Evolutionary conservation across 1,140 invertebrate genomes (phyloP), one percentile per base, ranked within the genome.

Genomic region (Pseudomyrmex sp.): DNA sequence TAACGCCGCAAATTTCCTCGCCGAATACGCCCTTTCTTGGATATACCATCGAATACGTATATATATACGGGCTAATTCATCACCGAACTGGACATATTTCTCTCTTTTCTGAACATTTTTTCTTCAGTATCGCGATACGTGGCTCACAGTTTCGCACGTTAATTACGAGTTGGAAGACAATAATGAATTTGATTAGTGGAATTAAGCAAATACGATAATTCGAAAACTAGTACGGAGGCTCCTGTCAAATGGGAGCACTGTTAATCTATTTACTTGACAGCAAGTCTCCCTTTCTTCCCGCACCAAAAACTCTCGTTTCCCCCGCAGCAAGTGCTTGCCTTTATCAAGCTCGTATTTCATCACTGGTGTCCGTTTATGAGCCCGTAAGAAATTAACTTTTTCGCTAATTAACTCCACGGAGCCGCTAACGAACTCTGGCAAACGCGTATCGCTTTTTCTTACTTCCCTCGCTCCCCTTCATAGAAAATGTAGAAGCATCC

Each of bases 321-420:
- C 82, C 85, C 35, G 35, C 35, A 35, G 69, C 85, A 88, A 88
- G 84, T 86, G 85, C 88, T 85, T 88, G 90, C 91, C 90, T 94
- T 94, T 94, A 94, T 94, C 93, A 93, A 90, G 88, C 91, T 93
- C 92, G 91, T 94, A 93, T 94, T 94, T 93, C 93, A 93, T 93
- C 91, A 91, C 85, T 76, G 85, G 91, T 90, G 91, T 92, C 92
- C 91, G 90, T 91, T 93, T 93, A 93, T 93, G 89, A 93, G 86
- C 89, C 84, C 88, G 89, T 90, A 92, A 93, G 92, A 93, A 93
- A 93, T 93, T 91, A 93, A 94, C 92, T 94, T 94, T 93, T 93
- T 93, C 93, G 90, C 93, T 93, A 94, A 94, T 94, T 93, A 93
- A 94, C 92, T 94, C 92, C 92, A 92, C 79, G 70, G 90, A 91